Evolutionary conservation across 2,113 vertebrate genomes (phyloP).

Genomic region (Carollia perspicillata): DNA sequence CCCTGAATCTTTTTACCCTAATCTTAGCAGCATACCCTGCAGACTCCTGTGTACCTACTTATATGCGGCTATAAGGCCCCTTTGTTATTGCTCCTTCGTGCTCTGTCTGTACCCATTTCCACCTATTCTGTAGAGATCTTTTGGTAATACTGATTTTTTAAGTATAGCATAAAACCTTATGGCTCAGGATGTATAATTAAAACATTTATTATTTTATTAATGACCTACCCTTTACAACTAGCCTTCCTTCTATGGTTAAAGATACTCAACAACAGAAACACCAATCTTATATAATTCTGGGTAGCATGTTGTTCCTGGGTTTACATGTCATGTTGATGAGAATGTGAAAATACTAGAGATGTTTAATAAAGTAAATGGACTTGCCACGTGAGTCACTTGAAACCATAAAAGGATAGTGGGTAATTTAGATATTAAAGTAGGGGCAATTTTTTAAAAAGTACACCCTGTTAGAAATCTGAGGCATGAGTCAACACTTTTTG

Average conservation of each 20-base stretch:
- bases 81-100: background rate
- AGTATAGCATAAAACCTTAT: background rate
- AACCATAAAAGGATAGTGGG: background rate
- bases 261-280: background rate
- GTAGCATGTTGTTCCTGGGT: background rate
- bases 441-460: background rate
- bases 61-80: background rate
- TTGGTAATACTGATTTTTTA: background rate
- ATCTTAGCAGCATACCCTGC: background rate
- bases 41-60: background rate
- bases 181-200: background rate
- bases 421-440: background rate
- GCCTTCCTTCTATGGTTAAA: background rate
- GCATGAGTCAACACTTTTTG: background rate
- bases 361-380: background rate
- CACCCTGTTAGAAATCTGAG: background rate
- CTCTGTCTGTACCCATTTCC: background rate
- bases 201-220: no score
- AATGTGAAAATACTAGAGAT: background rate
- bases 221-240: background rate
- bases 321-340: background rate
- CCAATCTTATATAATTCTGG: background rate
- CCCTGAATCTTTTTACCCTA: background rate
- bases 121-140: slow-evolving; percentile 35
- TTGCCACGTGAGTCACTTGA: background rate